These are phyloP conservation scores for Parauchenoglanis punctatus DNA, from an alignment of 2,797 vertebrate genomes.

Conservation along the genomic window DNA sequence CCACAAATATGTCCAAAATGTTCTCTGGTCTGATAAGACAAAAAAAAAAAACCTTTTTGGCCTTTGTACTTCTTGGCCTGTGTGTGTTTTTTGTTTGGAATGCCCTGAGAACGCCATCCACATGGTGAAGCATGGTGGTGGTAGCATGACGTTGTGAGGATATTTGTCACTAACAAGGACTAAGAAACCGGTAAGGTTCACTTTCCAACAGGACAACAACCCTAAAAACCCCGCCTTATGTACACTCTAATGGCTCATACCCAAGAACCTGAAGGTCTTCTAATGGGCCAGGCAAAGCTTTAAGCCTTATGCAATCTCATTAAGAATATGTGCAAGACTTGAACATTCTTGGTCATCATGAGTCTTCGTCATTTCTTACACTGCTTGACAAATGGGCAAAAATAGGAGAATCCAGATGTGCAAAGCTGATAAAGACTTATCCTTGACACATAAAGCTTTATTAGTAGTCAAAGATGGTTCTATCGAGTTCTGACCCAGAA, in stretches of 20 bases:
- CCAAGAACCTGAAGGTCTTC: not conserved
- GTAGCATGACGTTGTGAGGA: not conserved
- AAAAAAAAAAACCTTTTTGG: not conserved
- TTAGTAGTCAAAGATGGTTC: not conserved
- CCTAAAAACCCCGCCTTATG: not conserved
- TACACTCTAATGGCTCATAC: not conserved
- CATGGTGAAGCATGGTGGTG: not conserved
- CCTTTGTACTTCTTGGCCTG: not conserved
- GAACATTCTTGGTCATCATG: not conserved
- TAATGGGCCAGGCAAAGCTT: not conserved
- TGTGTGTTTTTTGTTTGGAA: not conserved
- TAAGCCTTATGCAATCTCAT: not conserved
- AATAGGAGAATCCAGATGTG: not conserved
- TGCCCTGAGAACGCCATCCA: not conserved
- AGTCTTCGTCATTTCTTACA: not conserved
- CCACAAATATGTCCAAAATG: not conserved
- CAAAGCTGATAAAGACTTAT: not conserved
- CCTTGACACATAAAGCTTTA: not conserved
- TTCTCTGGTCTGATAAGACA: not conserved
- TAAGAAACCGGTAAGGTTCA: not conserved
- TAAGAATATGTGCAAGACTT: not conserved
- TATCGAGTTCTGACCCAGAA: not conserved
- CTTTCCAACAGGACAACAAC: not conserved
- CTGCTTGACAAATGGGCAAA: not conserved
- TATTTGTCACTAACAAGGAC: not conserved